A percentile compares a stretch with the other conserved stretches of the same genome.
These are phyloP conservation scores for Aspiorhynchus laticeps DNA, from an alignment of 2,113 vertebrate species.

Conservation along the genomic window DNA sequence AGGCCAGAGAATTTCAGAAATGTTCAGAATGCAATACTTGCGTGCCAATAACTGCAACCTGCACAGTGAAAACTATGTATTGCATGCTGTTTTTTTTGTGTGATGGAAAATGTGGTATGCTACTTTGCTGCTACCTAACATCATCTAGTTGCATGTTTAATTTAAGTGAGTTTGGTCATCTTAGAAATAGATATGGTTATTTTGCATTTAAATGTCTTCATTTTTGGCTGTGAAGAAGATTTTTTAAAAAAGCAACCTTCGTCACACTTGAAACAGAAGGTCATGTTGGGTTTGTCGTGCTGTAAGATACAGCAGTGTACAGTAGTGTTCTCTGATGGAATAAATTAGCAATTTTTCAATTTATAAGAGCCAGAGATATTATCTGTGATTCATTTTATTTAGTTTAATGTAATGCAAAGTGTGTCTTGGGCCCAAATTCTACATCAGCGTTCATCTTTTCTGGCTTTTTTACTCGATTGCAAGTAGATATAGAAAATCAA, in stretches of 20 bases:
- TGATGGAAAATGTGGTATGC: background rate
- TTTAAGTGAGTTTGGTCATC: background rate
- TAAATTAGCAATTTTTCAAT: background rate
- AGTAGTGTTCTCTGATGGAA: too few relatives aligned
- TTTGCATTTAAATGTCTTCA: background rate
- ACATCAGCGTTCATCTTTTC: background rate
- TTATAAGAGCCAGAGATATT: background rate
- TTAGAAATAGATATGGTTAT: background rate
- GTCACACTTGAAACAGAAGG: background rate
- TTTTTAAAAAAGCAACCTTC: background rate
- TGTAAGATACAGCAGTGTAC: background rate
- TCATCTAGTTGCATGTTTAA: background rate
- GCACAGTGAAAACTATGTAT: background rate
- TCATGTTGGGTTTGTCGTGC: background rate
- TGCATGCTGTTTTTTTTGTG: background rate
- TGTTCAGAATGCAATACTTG: background rate
- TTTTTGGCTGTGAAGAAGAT: background rate
- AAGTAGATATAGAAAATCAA: background rate
- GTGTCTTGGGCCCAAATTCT: background rate
- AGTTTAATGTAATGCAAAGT: background rate
- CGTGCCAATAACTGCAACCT: background rate
- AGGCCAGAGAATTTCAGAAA: constrained; percentile 2
- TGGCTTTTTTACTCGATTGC: background rate
- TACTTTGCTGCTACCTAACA: background rate
- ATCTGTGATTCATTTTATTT: background rate